Evolutionary conservation across 2,113 vertebrate genomes (phyloP), one percentile per base, ranked within the genome.

Genomic region (Martes martes): DNA sequence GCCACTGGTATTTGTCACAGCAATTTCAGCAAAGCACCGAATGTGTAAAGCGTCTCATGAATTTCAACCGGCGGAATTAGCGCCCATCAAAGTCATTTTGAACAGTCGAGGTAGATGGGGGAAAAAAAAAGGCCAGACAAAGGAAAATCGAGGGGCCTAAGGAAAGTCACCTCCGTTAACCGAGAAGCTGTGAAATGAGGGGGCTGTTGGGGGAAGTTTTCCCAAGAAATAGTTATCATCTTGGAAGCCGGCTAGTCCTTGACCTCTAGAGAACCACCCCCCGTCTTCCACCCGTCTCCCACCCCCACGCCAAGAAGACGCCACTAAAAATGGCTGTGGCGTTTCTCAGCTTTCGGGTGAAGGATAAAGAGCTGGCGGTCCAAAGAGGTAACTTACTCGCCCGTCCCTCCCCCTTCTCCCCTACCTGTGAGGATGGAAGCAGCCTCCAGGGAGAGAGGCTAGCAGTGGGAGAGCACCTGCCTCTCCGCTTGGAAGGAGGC

Each of bases 1-100:
- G 93, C 80, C 7, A 0, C 76, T 52, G 93, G 81, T n/a, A 45
- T 93, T 82, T 90, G 94, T 95, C 97, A 98, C 6, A 0, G 87
- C 63, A 19, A 91, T 96, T 93, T 91, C 93, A 90, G 61, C 92
- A 11, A n/a, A 89, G 88, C 57, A 2, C 57, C 0, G 8, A n/a
- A n/a, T 33, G 45, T 7, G 16, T 31, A 26, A 91, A 91, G 83
- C 1, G 1, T 50, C 97, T 94, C 84, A 15, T 50, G 76, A 93
- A 95, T 94, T 84, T 93, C 95, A 96, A 59, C 82, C 0, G 61
- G 74, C 65, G 86, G 96, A 98, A 97, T 96, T 71, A 95, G 97
- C 87, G 21, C 67, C 94, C 91, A 87, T 97, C 97, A 95, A 93
- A 97, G 95, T 94, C 98, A 80, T 81, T 95, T 59, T 95, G 84